Evolutionary conservation across 2,113 vertebrate genomes (phyloP).

Genomic region (Nycticryphes semicollaris): DNA sequence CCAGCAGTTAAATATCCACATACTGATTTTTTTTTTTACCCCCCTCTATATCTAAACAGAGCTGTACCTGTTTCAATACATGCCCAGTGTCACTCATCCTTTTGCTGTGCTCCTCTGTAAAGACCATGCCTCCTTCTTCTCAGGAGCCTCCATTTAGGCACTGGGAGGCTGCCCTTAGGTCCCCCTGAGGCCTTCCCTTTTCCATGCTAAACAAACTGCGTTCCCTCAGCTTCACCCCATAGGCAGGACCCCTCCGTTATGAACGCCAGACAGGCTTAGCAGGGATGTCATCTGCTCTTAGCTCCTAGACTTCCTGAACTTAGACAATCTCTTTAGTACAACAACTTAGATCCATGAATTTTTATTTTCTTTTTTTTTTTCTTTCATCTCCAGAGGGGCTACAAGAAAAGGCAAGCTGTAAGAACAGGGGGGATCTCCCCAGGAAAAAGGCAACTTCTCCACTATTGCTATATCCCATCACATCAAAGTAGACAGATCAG

Average conservation of each 20-base stretch:
- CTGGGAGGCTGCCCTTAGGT: background rate
- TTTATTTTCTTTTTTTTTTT: background rate
- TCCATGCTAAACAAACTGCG: background rate
- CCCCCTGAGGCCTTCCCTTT: background rate
- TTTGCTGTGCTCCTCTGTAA: background rate
- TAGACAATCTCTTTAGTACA: background rate
- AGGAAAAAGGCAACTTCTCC: background rate
- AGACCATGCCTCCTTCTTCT: background rate
- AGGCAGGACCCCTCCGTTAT: background rate
- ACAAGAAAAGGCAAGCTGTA: background rate
- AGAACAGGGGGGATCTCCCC: background rate
- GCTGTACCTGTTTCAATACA: background rate
- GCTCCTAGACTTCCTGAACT: background rate
- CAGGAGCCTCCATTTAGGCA: background rate
- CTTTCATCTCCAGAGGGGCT: background rate
- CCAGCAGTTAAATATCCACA: background rate
- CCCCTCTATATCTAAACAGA: background rate
- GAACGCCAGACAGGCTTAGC: background rate
- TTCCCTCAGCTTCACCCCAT: background rate
- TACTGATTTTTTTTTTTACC: too few species aligned
- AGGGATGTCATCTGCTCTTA: background rate
- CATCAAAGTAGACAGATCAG: background rate
- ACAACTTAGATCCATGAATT: background rate
- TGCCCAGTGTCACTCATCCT: rapidly evolving
- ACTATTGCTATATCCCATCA: background rate